phyloP scores from a whole-genome alignment of 1,140 invertebrate genomes.

The Zaprionus vittiger region DNA sequence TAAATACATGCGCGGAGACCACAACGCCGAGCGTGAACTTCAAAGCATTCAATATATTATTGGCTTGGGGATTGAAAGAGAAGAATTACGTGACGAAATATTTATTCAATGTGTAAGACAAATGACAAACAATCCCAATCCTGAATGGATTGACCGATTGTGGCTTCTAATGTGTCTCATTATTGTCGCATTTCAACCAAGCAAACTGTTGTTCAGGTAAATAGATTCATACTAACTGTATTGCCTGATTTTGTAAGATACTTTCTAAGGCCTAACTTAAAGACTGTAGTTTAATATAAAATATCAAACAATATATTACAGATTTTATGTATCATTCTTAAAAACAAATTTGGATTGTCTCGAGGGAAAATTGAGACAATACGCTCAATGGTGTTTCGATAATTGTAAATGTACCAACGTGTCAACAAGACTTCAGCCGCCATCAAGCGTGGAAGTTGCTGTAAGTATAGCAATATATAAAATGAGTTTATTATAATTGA shows the following conservation, averaged over 20 bases:
- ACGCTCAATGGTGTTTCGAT: conserved; percentile 97
- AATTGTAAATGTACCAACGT: conserved; percentile 95
- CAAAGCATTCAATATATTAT: conserved; percentile 93
- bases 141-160: conserved; percentile 91
- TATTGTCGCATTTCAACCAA: conserved; percentile 96
- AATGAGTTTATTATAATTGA: neutral
- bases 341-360: conserved; percentile 88
- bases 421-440: conserved; percentile 92
- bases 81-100: conserved; percentile 95
- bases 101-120: conserved; percentile 94
- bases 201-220: conserved; percentile 91
- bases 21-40: conserved; percentile 92
- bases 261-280: no score
- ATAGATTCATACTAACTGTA: neutral
- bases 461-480: conserved; percentile 85
- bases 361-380: conserved; percentile 91
- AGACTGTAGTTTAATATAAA: neutral
- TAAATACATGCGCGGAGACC: conserved; percentile 93
- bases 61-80: conserved; percentile 93
- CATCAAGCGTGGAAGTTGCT: conserved; percentile 96
- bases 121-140: conserved; percentile 93
- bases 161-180: conserved; percentile 96
- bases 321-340: conserved; percentile 91
- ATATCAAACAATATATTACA: conserved; percentile 25
- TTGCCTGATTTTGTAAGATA: neutral